A percentile compares a stretch with the other conserved stretches of the same genome.
These are phyloP conservation scores for Podilymbus podiceps DNA, from an alignment of 2,113 vertebrate species.

Conservation along the genomic window DNA sequence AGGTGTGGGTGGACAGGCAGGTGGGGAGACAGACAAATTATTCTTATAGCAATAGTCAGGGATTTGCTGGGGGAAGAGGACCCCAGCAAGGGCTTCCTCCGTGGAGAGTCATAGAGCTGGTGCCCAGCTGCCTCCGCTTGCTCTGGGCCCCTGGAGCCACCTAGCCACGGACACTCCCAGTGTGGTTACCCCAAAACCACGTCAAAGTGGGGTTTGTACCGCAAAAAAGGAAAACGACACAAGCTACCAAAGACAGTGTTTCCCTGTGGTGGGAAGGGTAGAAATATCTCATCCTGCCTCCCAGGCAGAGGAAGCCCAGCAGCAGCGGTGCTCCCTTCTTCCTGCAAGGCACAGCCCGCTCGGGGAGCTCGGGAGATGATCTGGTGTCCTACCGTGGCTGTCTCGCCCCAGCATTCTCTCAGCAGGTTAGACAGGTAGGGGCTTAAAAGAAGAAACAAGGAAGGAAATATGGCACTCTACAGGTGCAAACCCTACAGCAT, in stretches of 20 bases:
- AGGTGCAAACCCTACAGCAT: conserved; percentile 35
- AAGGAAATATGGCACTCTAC: conserved; percentile 3
- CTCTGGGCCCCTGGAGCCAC: not conserved
- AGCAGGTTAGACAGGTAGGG: not conserved
- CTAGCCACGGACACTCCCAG: not conserved
- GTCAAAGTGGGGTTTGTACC: not conserved
- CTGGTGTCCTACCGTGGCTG: not conserved
- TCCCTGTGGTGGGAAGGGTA: not conserved
- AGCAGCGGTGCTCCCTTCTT: not conserved
- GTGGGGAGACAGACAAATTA: not conserved
- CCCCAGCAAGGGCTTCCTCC: not conserved
- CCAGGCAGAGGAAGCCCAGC: not conserved
- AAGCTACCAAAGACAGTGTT: not conserved
- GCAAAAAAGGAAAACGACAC: not conserved
- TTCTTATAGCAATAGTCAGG: not conserved
- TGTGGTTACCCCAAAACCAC: not conserved
- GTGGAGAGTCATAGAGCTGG: fast-evolving
- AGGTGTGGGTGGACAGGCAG: not conserved
- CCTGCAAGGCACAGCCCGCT: not conserved
- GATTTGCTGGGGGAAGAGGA: not conserved
- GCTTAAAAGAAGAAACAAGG: conserved; percentile 1
- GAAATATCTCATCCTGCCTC: not conserved
- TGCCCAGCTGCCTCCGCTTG: not conserved
- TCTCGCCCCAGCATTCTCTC: not conserved
- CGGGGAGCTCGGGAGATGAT: not conserved